Evolutionary conservation across 2,113 vertebrate genomes (phyloP).

Genomic region (Nesogale talazaci): DNA sequence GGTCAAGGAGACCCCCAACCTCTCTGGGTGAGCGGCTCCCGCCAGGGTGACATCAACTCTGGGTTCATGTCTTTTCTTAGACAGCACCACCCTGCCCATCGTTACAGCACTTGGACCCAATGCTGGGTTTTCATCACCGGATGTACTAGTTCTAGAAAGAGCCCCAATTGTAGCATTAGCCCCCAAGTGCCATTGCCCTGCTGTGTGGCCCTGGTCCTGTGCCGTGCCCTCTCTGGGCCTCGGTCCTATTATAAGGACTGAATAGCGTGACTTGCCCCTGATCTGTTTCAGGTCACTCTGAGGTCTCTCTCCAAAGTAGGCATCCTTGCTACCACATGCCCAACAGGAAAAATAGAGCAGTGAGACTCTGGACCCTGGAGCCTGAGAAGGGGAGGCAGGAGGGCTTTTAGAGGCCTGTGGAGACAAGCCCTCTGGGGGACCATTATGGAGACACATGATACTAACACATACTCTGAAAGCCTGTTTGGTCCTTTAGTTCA

Average conservation of each 20-base stretch:
- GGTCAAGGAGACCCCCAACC: background rate
- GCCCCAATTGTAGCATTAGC: background rate
- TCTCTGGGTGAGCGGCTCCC: background rate
- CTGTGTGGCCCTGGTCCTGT: background rate
- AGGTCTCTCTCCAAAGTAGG: background rate
- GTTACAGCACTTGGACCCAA: background rate
- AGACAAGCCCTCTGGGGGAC: conserved; percentile 47
- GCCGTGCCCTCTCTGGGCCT: background rate
- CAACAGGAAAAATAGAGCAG: background rate
- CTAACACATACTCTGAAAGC: conserved; percentile 50
- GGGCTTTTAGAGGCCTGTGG: background rate
- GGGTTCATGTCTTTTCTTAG: conserved; percentile 6
- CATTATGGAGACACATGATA: conserved; percentile 35
- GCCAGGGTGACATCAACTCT: background rate
- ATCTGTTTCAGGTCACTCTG: background rate
- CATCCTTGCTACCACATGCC: background rate
- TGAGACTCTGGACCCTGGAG: background rate
- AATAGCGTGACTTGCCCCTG: background rate
- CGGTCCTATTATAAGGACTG: background rate
- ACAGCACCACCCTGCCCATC: background rate
- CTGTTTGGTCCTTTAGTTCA: conserved; percentile 46
- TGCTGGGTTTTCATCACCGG: background rate
- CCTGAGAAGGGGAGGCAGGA: background rate
- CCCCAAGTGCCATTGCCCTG: background rate
- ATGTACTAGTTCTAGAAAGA: too few relatives aligned